Conservation (phyloP, 2,888 invertebrate genomes). For the Watsonalla binaria region DNA sequence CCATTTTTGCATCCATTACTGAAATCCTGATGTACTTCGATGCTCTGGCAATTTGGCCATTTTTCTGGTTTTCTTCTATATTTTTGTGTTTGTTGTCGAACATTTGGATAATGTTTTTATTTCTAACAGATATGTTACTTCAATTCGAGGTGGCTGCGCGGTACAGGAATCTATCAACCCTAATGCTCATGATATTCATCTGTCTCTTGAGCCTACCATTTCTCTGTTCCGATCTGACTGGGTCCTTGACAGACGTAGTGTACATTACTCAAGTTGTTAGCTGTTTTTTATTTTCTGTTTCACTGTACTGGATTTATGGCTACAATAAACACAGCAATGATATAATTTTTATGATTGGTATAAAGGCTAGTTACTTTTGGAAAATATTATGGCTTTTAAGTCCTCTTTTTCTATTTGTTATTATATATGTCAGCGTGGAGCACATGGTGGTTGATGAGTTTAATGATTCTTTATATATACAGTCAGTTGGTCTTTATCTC, state of each 20-base stretch:
- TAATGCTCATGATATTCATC: constrained; percentile 30
- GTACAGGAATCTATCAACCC: constrained; percentile 32
- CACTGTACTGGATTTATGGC: constrained; percentile 65
- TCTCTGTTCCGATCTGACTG: constrained; percentile 55
- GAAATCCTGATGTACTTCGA: constrained; percentile 61
- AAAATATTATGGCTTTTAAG: constrained; percentile 53
- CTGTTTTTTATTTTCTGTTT: constrained; percentile 49
- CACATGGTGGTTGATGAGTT: constrained; percentile 23
- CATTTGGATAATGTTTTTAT: constrained; percentile 50
- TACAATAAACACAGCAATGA: constrained; percentile 56
- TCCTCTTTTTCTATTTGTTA: constrained; percentile 39
- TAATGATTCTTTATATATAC: constrained; percentile 31
- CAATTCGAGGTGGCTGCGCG: constrained; percentile 21
- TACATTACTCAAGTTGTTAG: constrained; percentile 52
- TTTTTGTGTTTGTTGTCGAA: constrained; percentile 48
- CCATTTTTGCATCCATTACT: constrained; percentile 46
- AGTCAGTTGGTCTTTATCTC: constrained; percentile 18
- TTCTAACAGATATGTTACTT: constrained; percentile 39
- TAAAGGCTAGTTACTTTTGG: constrained; percentile 61
- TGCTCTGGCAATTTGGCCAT: constrained; percentile 46
- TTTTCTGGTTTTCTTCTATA: constrained; percentile 54
- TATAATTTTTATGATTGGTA: constrained; percentile 68
- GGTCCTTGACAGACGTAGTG: constrained; percentile 40
- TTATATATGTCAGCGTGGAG: constrained; percentile 33
- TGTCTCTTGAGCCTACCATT: constrained; percentile 48